Conservation (phyloP, 2,888 invertebrate genomes). For the Lasius platythorax region DNA sequence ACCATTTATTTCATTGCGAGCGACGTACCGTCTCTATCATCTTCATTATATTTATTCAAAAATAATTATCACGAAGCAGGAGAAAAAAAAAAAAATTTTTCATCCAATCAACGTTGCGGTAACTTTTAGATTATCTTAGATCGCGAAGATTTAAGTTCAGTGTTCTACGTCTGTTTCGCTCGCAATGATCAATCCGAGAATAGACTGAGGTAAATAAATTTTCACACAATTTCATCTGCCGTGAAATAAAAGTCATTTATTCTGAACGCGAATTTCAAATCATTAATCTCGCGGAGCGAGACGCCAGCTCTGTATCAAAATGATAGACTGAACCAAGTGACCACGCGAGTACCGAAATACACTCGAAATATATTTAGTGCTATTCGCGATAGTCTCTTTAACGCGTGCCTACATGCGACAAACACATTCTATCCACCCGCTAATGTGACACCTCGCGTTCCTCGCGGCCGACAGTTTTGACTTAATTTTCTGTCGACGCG, state of each 20-base stretch:
- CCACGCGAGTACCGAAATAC: conserved; percentile 22
- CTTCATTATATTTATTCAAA: background rate
- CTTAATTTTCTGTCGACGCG: conserved; percentile 50
- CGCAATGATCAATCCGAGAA: background rate
- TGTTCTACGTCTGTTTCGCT: background rate
- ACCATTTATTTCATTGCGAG: conserved; percentile 14
- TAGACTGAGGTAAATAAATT: background rate
- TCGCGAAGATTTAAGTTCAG: background rate
- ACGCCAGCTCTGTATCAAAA: background rate
- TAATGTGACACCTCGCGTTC: conserved; percentile 43
- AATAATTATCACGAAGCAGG: background rate
- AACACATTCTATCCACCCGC: background rate
- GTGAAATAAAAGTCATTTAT: background rate
- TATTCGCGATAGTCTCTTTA: conserved; percentile 33
- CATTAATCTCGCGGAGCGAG: background rate
- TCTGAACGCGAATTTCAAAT: background rate
- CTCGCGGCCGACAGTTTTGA: conserved; percentile 9
- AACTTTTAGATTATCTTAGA: background rate
- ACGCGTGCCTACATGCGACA: background rate
- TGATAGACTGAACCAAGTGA: background rate
- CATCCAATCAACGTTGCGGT: background rate
- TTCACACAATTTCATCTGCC: background rate
- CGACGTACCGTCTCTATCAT: background rate
- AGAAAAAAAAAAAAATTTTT: background rate
- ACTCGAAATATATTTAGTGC: conserved; percentile 32